A percentile compares a stretch with the other conserved stretches of the same genome.
phyloP scores from a whole-genome alignment of 2,113 vertebrate genomes.

The Heterocephalus glaber region DNA sequence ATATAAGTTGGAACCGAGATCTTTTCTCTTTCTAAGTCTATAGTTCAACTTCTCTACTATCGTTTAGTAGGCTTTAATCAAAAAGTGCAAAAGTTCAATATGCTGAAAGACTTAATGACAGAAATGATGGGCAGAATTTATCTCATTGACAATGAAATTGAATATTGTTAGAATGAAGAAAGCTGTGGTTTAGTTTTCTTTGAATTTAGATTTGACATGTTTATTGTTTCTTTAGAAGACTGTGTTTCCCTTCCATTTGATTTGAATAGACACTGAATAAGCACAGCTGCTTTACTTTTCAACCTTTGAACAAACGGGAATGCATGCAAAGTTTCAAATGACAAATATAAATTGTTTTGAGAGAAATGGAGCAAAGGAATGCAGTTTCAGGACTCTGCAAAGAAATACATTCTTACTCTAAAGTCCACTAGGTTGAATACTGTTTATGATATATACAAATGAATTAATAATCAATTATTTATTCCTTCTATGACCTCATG shows the following conservation, averaged over 20 bases:
- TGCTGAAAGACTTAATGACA: slow-evolving; percentile 37
- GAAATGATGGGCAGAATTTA: not conserved
- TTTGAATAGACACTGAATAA: slow-evolving; percentile 62
- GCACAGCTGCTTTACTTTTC: slow-evolving; percentile 58
- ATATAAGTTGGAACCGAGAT: not conserved
- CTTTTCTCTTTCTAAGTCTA: not conserved
- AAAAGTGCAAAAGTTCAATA: slow-evolving; percentile 39
- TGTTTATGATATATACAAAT: not conserved
- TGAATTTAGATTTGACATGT: slow-evolving; percentile 63
- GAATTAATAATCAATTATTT: not conserved
- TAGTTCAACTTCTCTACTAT: slow-evolving; percentile 22
- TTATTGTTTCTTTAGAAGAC: slow-evolving; percentile 54
- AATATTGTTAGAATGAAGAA: slow-evolving; percentile 46
- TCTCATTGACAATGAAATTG: slow-evolving; percentile 13
- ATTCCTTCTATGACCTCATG: not conserved
- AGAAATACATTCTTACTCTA: not conserved
- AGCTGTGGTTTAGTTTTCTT: slow-evolving; percentile 17
- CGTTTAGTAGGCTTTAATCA: not conserved
- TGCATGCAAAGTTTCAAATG: not conserved
- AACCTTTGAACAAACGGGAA: slow-evolving; percentile 11
- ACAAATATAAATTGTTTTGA: slow-evolving; percentile 46
- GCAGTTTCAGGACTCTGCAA: not conserved
- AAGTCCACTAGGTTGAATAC: not conserved
- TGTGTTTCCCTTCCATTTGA: slow-evolving; percentile 38
- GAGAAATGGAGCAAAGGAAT: not conserved